Percentiles rank a stretch among this genome's conserved stretches.
phyloP scores from a whole-genome alignment of 2,888 invertebrate species.

The Archips crataeganus region DNA sequence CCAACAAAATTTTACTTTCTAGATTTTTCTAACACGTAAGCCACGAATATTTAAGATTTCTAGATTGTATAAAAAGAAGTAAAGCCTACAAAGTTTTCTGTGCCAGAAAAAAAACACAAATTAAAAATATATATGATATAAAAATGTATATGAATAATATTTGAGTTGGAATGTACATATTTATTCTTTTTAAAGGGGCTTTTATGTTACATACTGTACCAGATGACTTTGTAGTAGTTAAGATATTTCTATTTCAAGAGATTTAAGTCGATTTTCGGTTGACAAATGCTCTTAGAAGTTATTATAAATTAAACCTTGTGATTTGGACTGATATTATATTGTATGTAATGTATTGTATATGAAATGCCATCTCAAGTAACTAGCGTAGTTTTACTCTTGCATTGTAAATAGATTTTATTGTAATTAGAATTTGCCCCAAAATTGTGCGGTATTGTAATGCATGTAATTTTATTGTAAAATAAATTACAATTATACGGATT shows the following conservation, averaged over 20 bases:
- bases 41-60: neutral
- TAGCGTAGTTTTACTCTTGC: conserved; percentile 52
- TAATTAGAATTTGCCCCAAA: conserved; percentile 62
- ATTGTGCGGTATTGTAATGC: conserved; percentile 52
- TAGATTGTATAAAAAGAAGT: neutral
- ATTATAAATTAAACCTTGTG: conserved; percentile 63
- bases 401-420: conserved; percentile 59
- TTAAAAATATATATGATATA: too few relatives aligned
- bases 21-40: neutral
- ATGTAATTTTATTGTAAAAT: conserved; percentile 64
- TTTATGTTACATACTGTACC: neutral
- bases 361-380: conserved; percentile 71
- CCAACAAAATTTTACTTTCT: neutral
- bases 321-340: conserved; percentile 78
- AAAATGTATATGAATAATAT: neutral
- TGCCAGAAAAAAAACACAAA: neutral
- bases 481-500: conserved; percentile 56
- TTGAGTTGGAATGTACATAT: neutral
- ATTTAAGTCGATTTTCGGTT: conserved; percentile 24
- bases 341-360: conserved; percentile 50
- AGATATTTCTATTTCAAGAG: conserved; percentile 9
- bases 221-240: conserved; percentile 1
- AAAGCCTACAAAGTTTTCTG: neutral
- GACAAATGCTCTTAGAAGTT: conserved; percentile 28
- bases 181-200: neutral